Evolutionary conservation across 2,888 invertebrate genomes (phyloP), one percentile per base, ranked within the genome.

Genomic region (Julus scanicus): DNA sequence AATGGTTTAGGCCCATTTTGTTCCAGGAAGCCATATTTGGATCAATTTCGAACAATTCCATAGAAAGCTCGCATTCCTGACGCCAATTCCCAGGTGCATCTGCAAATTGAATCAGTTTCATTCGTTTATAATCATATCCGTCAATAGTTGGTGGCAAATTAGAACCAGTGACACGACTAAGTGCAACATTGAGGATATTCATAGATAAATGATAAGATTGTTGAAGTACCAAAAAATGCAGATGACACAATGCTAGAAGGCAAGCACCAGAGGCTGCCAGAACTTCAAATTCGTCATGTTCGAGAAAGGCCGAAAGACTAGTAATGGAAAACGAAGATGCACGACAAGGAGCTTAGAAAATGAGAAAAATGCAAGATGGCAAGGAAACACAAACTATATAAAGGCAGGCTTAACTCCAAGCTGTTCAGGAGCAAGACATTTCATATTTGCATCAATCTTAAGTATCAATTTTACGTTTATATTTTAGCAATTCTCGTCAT

Each of bases 21-120:
- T 80, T 80, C 80, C 80, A 80, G 80, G 80, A 80, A 80, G 80
- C 80, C 80, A 80, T 80, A 80, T 80, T 80, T 80, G 80, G 80
- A 80, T 80, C 80, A 80, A 80, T 80, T 80, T 80, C 80, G 80
- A 80, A 80, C 80, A 80, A 80, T 80, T 80, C 80, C 80, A 80
- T 80, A 80, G 80, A 80, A 80, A 80, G 80, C 80, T 80, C 80
- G 80, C 80, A 29, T 80, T 80, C 80, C 80, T 80, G 80, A 80
- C 80, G 80, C 80, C 80, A 80, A 80, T 80, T 80, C 80, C 80
- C 80, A 80, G 37, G 80, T 80, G 37, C 29, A 80, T 80, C 80
- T 80, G 80, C 80, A 80, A 80, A 80, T 80, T 80, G 80, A 80
- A 80, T 80, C 80, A 80, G 80, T 80, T 80, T 80, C 37, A 80